Evolutionary conservation across 2,797 vertebrate genomes (phyloP), one percentile per base, ranked within the genome.

Genomic region (Valencia hispanica): DNA sequence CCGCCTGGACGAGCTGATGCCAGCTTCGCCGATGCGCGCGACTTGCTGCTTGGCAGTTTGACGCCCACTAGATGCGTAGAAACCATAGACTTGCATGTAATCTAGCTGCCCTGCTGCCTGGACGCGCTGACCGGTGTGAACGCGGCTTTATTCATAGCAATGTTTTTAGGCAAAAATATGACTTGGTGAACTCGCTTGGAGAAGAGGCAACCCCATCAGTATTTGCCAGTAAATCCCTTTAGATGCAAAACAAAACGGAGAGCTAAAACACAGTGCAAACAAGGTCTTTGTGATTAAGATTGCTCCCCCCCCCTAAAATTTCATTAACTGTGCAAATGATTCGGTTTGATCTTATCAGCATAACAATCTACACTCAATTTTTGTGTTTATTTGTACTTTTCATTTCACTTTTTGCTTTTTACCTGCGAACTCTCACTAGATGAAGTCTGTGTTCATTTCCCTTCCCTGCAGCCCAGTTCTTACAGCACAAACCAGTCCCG

Each of bases 381-480:
- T 20, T 18, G n/a, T 27, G 5, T 45, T 15, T 41, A 43, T 43
- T 15, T 8, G 1, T n/a, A 27, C 39, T 43, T 68, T 45, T 45
- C 39, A 3, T 2, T 7, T 22, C 39, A 27, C 11, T 1, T 27
- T 45, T 68, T 27, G 6, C 22, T 43, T 41, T 66, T n/a, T 41
- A n/a, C 36, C 36, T 65, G 83, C 74, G 68, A 50, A 71, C 18
- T 25, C 70, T 50, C 82, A 57, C 68, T 48, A 79, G 63, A 63
- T 72, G 72, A 76, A 77, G 73, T 30, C 30, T 74, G 85, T 59
- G 47, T 86, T 73, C 78, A 77, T 73, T 78, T 63, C 51, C 75
- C 55, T 81, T 77, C 78, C 83, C 79, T 65, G 75, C 70, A 78
- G 77, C 70, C 48, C 68, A 47, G 55, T 71, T 81, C 75, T 80